Base-by-base conservation (phyloP, 92 coral and sea anemone genomes). In the Plumapathes pennacea region DNA sequence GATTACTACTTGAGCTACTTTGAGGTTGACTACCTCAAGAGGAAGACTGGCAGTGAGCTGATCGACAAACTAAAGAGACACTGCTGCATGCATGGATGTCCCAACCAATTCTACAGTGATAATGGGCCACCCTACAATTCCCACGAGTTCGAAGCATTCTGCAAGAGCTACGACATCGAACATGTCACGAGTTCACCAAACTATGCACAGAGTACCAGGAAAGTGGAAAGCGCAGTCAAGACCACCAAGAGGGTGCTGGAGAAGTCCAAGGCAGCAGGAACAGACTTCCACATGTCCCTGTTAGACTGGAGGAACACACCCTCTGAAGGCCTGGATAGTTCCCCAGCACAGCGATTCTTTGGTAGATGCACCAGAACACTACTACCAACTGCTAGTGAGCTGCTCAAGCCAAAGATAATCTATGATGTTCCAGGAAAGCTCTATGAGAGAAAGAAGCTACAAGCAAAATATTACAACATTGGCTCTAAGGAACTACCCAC, bases 391-490 rank as follows among this genome's bases (percentile, higher is more conserved):
- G 27, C 55, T 26, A 53, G 53, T 51, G 55, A 53, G 33, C 64
- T 67, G 8, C 44, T 67, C 4, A 67, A 54, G 39, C 64, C 74
- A 18, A 67, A 64, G 27, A 52, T 51, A 31, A 54, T 67, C 0
- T 50, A 67, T 29, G 36, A 67, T 17, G 32, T 46, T 26, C 57
- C 11, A 62, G 33, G 34, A 36, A 57, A 57, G 10, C 48, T 57
- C 17, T 38, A 21, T 12, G 40, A 36, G 63, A 36, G 63, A 14
- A 57, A 38, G n/a, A 45, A 53, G 10, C 7, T 67, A 19, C 75
- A 67, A 29, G 65, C 75, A 9, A 67, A 54, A 46, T 31, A 67
- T 64, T 62, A 46, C 69, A 62, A 46, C 46, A 62, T 62, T 36
- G 49, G 46, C 25, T 55, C 44, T 12, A 32, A 54, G 9, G 75